Conservation (phyloP, 2,797 vertebrate species). For the Halcyon chelicuti region DNA sequence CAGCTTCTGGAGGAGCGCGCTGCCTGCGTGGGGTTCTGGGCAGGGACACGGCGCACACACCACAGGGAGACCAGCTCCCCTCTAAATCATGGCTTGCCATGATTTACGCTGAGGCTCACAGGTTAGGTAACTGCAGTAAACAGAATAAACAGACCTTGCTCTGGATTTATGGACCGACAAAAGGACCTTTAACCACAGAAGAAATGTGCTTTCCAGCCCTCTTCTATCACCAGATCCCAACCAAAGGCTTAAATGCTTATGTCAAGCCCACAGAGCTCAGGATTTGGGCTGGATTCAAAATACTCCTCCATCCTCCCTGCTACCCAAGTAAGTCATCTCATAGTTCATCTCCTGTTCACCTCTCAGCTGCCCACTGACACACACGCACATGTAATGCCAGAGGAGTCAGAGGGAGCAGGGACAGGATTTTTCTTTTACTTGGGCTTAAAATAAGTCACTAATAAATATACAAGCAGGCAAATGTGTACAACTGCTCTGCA, state of each 20-base stretch:
- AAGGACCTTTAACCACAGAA: slow-evolving; percentile 72
- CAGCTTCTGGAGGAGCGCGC: slow-evolving; percentile 22
- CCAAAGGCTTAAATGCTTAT: slow-evolving; percentile 62
- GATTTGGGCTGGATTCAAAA: slow-evolving; percentile 24
- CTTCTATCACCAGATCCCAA: slow-evolving; percentile 51
- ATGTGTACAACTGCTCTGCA: background rate
- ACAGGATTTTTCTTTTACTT: background rate
- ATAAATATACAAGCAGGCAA: background rate
- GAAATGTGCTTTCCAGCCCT: slow-evolving; percentile 43
- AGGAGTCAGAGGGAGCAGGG: background rate
- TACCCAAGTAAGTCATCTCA: background rate
- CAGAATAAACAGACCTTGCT: slow-evolving; percentile 77
- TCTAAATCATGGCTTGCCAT: slow-evolving; percentile 66
- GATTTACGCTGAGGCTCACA: slow-evolving; percentile 76
- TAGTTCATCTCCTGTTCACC: background rate
- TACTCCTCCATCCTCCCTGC: background rate
- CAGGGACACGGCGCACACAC: slow-evolving; percentile 24
- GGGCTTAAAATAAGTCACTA: background rate
- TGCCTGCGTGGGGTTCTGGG: slow-evolving; percentile 43
- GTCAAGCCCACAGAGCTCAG: slow-evolving; percentile 21
- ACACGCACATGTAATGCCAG: background rate
- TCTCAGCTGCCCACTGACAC: background rate
- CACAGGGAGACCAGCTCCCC: slow-evolving; percentile 36
- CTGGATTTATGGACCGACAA: slow-evolving; percentile 79
- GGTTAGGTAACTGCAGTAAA: slow-evolving; percentile 81